Evolutionary conservation across 2,888 invertebrate genomes (phyloP), one percentile per base, ranked within the genome.

Genomic region (Melikaiella ostensackeni): DNA sequence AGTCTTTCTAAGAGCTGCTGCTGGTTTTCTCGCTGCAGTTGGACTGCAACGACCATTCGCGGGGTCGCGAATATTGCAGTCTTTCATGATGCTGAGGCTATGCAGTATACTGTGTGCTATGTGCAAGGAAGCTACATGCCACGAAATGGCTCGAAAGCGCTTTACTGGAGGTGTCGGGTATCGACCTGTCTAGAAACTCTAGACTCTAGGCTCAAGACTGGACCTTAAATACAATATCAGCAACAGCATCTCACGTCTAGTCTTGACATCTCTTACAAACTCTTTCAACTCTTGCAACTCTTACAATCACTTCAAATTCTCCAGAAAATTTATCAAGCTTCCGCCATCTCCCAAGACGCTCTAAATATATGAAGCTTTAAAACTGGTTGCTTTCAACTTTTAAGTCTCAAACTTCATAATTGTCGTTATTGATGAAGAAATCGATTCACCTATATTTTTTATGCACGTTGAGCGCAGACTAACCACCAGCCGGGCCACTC

Each of bases 161-260:
- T 82, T 77, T 79, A 78, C 78, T 80, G 82, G 82, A 86, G 84
- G 85, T 85, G 85, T 84, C 86, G 84, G 85, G 86, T 89, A 89
- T 89, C 89, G 89, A 89, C 89, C 88, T 86, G 87, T 21, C n/a
- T 21, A 79, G 86, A 84, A 87, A 86, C 88, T 55, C 50, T 55
- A 80, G 86, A 84, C 87, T 87, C 89, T 88, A 88, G 86, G 83
- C 87, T 87, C 89, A 87, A 88, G 88, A 89, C 66, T 66, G 66
- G 66, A 66, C 66, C 66, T 66, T 46, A 27, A 66, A 27, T 16
- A 46, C 46, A 66, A 66, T 66, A 66, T 66, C 66, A 46, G 24
- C 66, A 66, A 27, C 46, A 66, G 19, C 27, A 66, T 42, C 66
- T 46, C 27, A 27, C 46, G 42, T 62, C 61, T 33, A 33, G 33